These are phyloP conservation scores for Drosophila saltans DNA, from an alignment of 1,140 invertebrate species.

Conservation along the genomic window DNA sequence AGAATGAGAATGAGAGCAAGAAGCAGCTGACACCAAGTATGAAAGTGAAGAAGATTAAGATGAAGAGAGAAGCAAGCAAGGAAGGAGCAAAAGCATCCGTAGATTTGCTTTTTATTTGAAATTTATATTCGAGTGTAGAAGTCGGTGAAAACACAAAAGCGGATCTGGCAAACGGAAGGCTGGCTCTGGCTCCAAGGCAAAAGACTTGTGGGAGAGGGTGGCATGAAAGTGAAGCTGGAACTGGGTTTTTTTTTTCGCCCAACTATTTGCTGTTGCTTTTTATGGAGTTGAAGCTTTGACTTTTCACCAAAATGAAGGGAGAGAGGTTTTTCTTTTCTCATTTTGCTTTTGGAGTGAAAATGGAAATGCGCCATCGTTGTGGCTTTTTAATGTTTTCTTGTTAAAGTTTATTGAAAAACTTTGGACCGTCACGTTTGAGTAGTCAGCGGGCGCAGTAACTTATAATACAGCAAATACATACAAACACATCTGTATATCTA, in stretches of 20 bases:
- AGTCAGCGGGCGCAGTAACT: conserved; percentile 71
- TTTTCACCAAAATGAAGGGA: conserved; percentile 35
- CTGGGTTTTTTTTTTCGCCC: conserved; percentile 52
- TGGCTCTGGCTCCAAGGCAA: too few relatives aligned
- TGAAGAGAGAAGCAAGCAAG: conserved; percentile 6
- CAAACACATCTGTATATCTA: not conserved
- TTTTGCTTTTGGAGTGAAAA: conserved; percentile 22
- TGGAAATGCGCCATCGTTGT: conserved; percentile 74
- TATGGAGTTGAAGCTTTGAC: conserved; percentile 76
- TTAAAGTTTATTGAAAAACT: conserved; percentile 82
- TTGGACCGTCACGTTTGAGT: conserved; percentile 81
- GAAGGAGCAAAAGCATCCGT: conserved; percentile 38
- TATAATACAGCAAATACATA: conserved; percentile 48
- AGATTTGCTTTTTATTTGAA: conserved; percentile 80
- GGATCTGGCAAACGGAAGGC: conserved; percentile 32
- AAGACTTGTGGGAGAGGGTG: too few relatives aligned
- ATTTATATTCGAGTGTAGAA: conserved; percentile 64
- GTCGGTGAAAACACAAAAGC: conserved; percentile 51
- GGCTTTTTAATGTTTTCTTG: conserved; percentile 82
- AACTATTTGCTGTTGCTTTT: conserved; percentile 77
- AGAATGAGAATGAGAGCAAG: conserved; percentile 29
- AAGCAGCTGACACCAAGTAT: conserved; percentile 18
- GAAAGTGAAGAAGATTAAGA: conserved; percentile 14
- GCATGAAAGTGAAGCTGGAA: not conserved
- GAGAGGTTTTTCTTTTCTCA: not conserved